Conservation (phyloP, 1,140 invertebrate species). For the Geopemphigus sp. region DNA sequence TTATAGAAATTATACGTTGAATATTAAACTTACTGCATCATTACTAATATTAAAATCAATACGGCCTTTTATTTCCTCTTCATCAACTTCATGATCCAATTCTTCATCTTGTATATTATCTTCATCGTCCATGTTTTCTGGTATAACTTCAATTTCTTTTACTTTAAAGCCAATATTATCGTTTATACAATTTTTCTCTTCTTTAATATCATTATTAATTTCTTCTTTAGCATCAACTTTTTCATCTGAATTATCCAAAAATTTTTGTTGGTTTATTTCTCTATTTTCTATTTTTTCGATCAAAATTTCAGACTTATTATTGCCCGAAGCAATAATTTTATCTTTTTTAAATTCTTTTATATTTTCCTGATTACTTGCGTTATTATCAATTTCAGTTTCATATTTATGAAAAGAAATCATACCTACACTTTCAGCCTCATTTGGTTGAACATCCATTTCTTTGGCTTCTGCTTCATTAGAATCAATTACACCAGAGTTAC, state of each 20-base stretch:
- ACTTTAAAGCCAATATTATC: background rate
- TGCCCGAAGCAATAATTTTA: conserved; percentile 16
- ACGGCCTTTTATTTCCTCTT: conserved; percentile 3
- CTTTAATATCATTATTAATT: conserved; percentile 49
- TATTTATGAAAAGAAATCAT: background rate
- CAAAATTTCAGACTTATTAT: background rate
- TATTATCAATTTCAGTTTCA: background rate
- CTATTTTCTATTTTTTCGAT: background rate
- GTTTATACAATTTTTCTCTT: conserved; percentile 13
- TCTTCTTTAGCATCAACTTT: conserved; percentile 46
- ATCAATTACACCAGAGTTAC: background rate
- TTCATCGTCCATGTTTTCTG: conserved; percentile 50
- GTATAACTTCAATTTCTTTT: conserved; percentile 32
- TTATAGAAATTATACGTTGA: background rate
- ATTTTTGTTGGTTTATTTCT: background rate
- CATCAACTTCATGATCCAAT: conserved; percentile 24
- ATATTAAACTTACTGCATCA: conserved; percentile 21
- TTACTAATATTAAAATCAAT: background rate
- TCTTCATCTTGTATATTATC: conserved; percentile 49
- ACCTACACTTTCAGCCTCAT: background rate
- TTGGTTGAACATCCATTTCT: background rate
- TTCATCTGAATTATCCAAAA: conserved; percentile 10
- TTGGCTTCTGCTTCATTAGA: conserved; percentile 23
- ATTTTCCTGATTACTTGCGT: background rate
- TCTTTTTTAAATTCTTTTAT: conserved; percentile 40